Conservation (phyloP, 2,888 invertebrate species). For the Phragmatobia fuliginosa region DNA sequence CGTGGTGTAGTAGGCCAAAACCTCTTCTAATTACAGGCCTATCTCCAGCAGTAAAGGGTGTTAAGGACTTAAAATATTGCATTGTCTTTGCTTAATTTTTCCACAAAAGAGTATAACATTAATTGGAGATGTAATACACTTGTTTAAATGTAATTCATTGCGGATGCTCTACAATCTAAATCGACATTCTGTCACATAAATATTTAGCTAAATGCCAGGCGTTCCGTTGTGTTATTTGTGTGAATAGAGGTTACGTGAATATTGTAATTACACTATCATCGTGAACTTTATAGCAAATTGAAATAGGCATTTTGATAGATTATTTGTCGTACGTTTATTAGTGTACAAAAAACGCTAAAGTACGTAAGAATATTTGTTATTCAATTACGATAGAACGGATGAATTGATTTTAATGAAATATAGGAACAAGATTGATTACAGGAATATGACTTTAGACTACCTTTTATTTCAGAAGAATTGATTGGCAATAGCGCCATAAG, state of each 20-base stretch:
- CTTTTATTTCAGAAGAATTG: no score
- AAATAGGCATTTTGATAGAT: not conserved
- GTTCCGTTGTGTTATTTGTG: not conserved
- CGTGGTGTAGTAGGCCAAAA: no score
- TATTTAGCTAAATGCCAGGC: constrained; percentile 1
- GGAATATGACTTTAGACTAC: no score
- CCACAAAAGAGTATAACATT: not conserved
- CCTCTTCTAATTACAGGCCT: no score
- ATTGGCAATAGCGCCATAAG: no score
- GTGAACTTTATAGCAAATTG: not conserved
- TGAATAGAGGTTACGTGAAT: not conserved
- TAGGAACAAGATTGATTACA: not conserved
- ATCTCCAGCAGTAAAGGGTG: no score
- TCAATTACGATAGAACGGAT: not conserved
- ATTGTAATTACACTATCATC: not conserved
- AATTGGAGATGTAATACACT: not conserved
- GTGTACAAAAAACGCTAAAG: not conserved
- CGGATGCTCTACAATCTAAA: not conserved
- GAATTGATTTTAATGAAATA: not conserved
- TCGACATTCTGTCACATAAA: not conserved
- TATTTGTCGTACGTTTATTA: not conserved
- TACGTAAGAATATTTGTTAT: not conserved
- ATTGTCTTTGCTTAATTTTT: not conserved
- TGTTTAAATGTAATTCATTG: not conserved
- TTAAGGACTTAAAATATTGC: not conserved